Evolutionary conservation across 2,113 vertebrate species (phyloP).

Genomic region (Bujurquina vittata): DNA sequence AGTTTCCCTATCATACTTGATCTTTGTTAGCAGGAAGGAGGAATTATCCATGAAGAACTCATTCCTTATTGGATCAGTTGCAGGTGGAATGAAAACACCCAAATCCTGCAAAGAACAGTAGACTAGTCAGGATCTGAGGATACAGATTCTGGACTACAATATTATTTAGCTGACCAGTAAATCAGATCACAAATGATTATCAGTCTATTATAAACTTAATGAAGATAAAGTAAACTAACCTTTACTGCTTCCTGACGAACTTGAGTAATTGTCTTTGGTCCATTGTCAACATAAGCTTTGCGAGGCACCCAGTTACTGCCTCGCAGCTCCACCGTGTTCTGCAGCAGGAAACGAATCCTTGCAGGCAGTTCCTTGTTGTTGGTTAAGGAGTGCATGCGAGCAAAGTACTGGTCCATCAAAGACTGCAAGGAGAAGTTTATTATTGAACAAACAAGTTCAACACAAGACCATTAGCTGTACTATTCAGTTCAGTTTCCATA

Average conservation of each 20-base stretch:
- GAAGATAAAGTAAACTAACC: constrained; percentile 71
- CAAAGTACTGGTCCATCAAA: constrained; percentile 99
- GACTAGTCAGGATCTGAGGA: background rate
- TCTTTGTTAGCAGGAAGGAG: constrained; percentile 90
- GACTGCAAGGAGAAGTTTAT: constrained; percentile 78
- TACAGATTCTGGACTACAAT: background rate
- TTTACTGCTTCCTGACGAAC: constrained; percentile 99
- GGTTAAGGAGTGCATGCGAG: constrained; percentile 96
- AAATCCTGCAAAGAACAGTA: constrained; percentile 84
- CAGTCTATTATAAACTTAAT: background rate
- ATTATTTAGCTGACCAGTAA: background rate
- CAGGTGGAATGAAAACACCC: constrained; percentile 96
- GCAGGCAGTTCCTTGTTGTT: constrained; percentile 98
- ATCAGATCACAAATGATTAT: background rate
- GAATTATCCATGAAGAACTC: constrained; percentile 97
- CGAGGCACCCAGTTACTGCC: constrained; percentile 95
- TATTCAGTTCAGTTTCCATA: background rate
- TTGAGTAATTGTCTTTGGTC: constrained; percentile 99
- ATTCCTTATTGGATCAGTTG: constrained; percentile 90
- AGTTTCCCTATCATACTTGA: constrained; percentile 96
- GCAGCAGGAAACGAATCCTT: constrained; percentile 99
- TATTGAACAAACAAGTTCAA: background rate
- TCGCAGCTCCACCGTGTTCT: constrained; percentile 98
- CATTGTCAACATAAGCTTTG: constrained; percentile 99
- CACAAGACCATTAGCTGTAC: accelerated